Conservation (phyloP, 2,113 vertebrate species). For the Phalacrocorax aristotelis region DNA sequence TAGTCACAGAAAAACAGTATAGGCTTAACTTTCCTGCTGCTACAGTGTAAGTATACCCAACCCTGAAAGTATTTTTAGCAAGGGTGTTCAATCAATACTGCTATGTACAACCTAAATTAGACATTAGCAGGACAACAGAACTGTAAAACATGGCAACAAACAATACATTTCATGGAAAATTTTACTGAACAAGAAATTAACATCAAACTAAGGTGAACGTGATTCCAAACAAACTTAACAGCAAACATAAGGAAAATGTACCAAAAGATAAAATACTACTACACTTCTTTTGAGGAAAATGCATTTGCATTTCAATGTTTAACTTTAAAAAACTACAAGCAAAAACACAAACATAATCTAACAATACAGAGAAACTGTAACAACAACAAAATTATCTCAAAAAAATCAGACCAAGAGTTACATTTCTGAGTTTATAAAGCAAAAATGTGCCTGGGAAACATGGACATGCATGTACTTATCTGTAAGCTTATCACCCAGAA, state of each 20-base stretch:
- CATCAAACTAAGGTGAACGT: background rate
- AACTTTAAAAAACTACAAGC: background rate
- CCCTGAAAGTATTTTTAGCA: conserved; percentile 72
- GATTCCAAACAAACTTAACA: background rate
- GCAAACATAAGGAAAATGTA: background rate
- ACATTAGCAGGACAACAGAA: conserved; percentile 45
- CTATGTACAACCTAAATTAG: conserved; percentile 60
- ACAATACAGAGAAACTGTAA: background rate
- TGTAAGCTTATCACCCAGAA: background rate
- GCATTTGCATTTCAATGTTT: background rate
- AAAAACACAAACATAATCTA: background rate
- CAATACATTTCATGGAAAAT: background rate
- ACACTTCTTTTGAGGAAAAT: background rate
- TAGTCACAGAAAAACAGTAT: conserved; percentile 19
- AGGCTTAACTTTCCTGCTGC: conserved; percentile 44
- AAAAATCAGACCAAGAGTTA: background rate
- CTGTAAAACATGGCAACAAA: conserved; percentile 51
- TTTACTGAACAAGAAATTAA: background rate
- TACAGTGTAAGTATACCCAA: conserved; percentile 44
- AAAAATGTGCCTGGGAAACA: background rate
- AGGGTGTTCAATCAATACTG: conserved; percentile 68
- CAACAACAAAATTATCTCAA: background rate
- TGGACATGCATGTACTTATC: fast-evolving
- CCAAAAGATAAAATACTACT: background rate
- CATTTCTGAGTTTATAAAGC: conserved; percentile 1